Conservation (phyloP, 2,797 vertebrate genomes). For the Darevskia nairensis region DNA sequence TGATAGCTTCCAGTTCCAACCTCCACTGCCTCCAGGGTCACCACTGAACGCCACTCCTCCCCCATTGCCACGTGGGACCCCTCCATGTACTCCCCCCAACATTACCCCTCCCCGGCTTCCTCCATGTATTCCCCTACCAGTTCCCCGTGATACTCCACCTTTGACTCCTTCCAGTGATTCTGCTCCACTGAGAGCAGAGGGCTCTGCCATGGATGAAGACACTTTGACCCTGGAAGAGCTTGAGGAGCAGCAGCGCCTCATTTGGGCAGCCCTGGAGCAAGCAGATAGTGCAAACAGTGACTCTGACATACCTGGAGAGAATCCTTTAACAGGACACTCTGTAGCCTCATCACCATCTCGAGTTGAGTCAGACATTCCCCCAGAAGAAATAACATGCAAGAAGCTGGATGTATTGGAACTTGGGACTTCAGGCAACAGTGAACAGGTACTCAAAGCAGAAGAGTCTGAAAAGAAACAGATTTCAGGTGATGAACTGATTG, state of each 20-base stretch:
- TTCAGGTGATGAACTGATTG: slow-evolving; percentile 29
- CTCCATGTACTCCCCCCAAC: slow-evolving; percentile 80
- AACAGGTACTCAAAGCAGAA: slow-evolving; percentile 51
- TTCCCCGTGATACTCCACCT: slow-evolving; percentile 87
- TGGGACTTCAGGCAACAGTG: neutral
- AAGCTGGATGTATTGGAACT: slow-evolving; percentile 58
- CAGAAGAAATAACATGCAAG: slow-evolving; percentile 61
- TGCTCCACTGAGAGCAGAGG: slow-evolving; percentile 63
- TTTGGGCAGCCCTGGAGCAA: slow-evolving; percentile 93
- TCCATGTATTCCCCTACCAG: slow-evolving; percentile 81
- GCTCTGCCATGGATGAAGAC: slow-evolving; percentile 85
- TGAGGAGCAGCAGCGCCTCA: slow-evolving; percentile 93
- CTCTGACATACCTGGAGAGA: slow-evolving; percentile 84
- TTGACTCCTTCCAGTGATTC: slow-evolving; percentile 79
- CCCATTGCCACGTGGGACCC: slow-evolving; percentile 88
- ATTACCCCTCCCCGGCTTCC: slow-evolving; percentile 68
- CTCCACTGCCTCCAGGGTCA: slow-evolving; percentile 86
- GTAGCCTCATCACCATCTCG: slow-evolving; percentile 82
- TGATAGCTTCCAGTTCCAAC: slow-evolving; percentile 86
- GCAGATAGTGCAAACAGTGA: slow-evolving; percentile 89
- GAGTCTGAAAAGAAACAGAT: slow-evolving; percentile 8
- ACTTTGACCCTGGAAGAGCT: slow-evolving; percentile 92
- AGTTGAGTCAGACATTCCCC: slow-evolving; percentile 74
- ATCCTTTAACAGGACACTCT: slow-evolving; percentile 86
- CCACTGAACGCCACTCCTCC: slow-evolving; percentile 84